Evolutionary conservation across 2,113 vertebrate genomes (phyloP).

Genomic region (Sterrhoptilus dennistouni): DNA sequence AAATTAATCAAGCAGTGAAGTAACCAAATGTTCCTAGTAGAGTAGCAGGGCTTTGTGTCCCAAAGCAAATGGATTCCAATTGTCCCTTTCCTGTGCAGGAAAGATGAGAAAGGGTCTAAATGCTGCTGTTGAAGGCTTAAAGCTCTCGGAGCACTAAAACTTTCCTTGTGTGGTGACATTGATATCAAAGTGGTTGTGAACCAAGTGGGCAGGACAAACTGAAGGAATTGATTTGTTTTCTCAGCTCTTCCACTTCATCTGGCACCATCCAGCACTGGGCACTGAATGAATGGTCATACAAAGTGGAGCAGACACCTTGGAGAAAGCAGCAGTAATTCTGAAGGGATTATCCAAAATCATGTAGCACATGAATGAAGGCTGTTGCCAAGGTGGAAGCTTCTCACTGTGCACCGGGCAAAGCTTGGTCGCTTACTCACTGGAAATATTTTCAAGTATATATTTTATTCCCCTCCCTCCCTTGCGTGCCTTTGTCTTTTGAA

Average conservation of each 20-base stretch:
- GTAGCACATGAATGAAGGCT: not conserved
- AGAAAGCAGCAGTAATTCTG: not conserved
- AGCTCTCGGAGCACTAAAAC: not conserved
- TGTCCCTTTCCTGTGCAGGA: not conserved
- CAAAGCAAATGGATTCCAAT: not conserved
- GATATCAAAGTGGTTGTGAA: not conserved
- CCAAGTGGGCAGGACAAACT: accelerated
- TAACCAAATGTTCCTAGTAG: not conserved
- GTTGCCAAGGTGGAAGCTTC: not conserved
- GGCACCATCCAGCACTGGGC: not conserved
- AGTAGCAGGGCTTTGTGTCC: not conserved
- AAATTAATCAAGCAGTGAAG: not conserved
- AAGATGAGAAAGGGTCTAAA: not conserved
- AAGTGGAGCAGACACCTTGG: not conserved
- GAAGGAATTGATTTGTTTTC: not conserved
- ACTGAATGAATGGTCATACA: not conserved
- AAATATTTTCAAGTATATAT: not conserved
- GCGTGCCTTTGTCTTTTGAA: not conserved
- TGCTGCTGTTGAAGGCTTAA: not conserved
- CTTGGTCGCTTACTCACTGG: not conserved
- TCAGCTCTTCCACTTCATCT: not conserved
- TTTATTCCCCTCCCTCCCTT: no score
- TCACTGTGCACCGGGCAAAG: not conserved
- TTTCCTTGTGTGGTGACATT: not conserved
- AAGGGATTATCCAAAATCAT: not conserved